Evolutionary conservation across 2,113 vertebrate species (phyloP).

Genomic region (Trachemys scripta): DNA sequence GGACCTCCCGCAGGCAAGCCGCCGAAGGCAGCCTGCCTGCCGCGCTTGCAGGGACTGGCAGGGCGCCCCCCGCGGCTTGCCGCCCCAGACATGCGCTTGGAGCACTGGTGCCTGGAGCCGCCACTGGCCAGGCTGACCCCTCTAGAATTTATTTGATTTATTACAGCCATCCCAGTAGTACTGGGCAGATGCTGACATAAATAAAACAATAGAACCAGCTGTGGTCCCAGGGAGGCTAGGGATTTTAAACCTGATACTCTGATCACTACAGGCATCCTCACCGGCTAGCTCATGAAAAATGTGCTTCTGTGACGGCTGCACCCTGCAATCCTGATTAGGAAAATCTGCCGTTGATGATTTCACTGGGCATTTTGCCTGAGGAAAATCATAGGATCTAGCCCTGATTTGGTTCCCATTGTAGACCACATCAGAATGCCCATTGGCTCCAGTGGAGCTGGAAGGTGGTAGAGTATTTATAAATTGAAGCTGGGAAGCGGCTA

Average conservation of each 20-base stretch:
- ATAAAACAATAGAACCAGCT: not conserved
- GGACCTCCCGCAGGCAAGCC: too few relatives aligned
- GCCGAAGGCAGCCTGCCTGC: too few relatives aligned
- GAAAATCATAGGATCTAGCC: not conserved
- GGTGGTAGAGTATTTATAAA: not conserved
- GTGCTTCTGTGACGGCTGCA: not conserved
- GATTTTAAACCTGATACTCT: not conserved
- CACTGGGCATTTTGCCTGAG: not conserved
- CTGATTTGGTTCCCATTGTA: not conserved
- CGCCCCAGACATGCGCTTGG: too few relatives aligned
- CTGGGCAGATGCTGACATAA: not conserved
- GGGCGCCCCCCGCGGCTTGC: too few relatives aligned
- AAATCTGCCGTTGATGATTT: not conserved
- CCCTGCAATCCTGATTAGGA: not conserved
- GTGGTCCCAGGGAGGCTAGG: not conserved
- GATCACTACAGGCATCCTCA: not conserved
- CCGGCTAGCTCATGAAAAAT: not conserved
- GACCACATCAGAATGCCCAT: not conserved
- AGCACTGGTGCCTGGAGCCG: too few relatives aligned
- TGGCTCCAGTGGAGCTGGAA: not conserved
- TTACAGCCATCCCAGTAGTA: accelerated
- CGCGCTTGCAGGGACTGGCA: too few relatives aligned
- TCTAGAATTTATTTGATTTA: not conserved
- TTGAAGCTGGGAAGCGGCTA: not conserved
- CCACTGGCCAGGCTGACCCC: not conserved